Evolutionary conservation across 2,888 invertebrate species (phyloP).

Genomic region (Phania funesta): DNA sequence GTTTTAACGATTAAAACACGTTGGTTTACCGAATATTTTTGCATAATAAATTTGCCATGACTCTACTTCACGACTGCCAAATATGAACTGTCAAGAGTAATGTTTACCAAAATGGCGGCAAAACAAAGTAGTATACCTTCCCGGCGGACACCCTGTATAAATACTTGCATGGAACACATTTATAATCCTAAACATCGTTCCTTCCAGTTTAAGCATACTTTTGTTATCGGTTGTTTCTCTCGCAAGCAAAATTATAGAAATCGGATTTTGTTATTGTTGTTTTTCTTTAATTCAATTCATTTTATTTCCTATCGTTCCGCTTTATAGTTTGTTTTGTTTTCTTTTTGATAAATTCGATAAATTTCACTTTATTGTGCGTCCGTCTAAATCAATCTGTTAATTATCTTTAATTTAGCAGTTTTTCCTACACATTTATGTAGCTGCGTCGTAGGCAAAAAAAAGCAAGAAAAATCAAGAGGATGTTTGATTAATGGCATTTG

Average conservation of each 20-base stretch:
- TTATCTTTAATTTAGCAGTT: not conserved
- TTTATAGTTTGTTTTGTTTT: conserved; percentile 27
- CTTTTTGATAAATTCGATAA: conserved; percentile 23
- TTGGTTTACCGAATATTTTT: no score
- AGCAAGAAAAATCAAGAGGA: not conserved
- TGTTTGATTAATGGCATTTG: conserved; percentile 27
- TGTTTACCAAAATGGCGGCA: no score
- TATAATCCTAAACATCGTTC: not conserved
- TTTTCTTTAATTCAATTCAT: conserved; percentile 35
- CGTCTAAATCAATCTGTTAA: conserved; percentile 51
- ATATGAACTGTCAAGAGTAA: no score
- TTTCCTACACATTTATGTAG: not conserved
- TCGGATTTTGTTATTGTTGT: not conserved
- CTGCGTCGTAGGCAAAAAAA: not conserved
- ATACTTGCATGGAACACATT: no score
- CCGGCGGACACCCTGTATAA: no score
- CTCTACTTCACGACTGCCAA: no score
- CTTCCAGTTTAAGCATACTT: not conserved
- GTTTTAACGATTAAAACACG: no score
- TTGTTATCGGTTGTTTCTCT: conserved; percentile 17
- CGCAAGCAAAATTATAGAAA: conserved; percentile 22
- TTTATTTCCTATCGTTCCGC: conserved; percentile 53
- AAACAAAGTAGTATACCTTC: no score
- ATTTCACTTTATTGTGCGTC: conserved; percentile 55
- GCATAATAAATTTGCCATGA: no score